Base-by-base conservation (phyloP, 2,888 invertebrate species). In the Trichogramma evanescens region DNA sequence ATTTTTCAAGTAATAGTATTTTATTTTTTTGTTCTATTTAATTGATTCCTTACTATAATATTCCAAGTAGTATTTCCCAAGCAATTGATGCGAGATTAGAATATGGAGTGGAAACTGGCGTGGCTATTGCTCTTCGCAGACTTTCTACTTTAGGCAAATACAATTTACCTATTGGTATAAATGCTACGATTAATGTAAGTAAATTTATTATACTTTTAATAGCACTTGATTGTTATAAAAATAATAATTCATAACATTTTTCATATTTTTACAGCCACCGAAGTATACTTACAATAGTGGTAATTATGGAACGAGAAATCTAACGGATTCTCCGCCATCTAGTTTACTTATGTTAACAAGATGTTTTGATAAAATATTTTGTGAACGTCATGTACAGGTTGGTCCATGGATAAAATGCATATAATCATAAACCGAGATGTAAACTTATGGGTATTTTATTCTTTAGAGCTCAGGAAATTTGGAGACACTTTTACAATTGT, bases 401-500 rank as follows among this genome's bases (percentile, higher is more conserved):
- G 63, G 66, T 64, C 26, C 26, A 26, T 26, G 26, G 26, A 26
- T 26, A 26, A 8, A 39, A 39, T 13, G 52, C 3, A 52, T 49
- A 56, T 6, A n/a, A 49, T n/a, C n/a, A 41, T 10, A 41, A 40
- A 3, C 4, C 9, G 6, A 44, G 56, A 13, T 44, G 8, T 50
- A 13, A 50, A 9, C n/a, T 26, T 50, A 13, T 50, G 8, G 13
- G 26, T 50, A 13, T n/a, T 8, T 8, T 50, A 50, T n/a, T 13
- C n/a, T n/a, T 9, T 13, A 50, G 13, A 84, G 86, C 76, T 85
- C 87, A 55, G 86, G 89, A 73, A 88, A 89, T 74, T 83, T 94
- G 74, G 94, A 94, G 78, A 86, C 91, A 72, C 87, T 92, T 54
- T 80, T 94, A 45, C 89, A 92, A 66, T 81, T 94, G 67, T 95